phyloP scores from a whole-genome alignment of 2,113 vertebrate genomes.

The Phyllostomus hastatus region DNA sequence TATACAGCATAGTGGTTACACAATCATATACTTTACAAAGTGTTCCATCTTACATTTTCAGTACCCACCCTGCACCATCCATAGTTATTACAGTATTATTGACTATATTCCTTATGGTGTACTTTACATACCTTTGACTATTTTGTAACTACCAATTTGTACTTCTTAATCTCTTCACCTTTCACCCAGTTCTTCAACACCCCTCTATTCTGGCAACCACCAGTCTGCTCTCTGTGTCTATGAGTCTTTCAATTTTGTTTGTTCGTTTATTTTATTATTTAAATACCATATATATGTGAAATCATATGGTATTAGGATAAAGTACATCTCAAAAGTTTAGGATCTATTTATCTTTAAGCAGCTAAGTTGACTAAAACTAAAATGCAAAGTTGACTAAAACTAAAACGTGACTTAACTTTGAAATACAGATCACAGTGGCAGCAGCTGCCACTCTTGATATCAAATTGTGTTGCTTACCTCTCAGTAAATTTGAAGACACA shows the following conservation, averaged over 20 bases:
- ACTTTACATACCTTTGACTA: background rate
- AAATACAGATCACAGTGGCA: conserved; percentile 4
- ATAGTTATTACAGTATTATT: background rate
- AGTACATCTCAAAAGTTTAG: conserved; percentile 19
- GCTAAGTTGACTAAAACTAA: background rate
- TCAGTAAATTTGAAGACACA: background rate
- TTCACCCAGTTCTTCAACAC: background rate
- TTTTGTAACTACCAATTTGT: background rate
- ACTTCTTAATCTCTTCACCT: background rate
- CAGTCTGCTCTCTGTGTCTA: background rate
- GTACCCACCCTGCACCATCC: background rate
- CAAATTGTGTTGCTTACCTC: background rate
- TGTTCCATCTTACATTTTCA: background rate
- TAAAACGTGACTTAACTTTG: background rate
- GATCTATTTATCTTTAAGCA: conserved; percentile 10
- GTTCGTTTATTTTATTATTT: background rate
- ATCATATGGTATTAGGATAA: background rate
- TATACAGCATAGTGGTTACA: background rate
- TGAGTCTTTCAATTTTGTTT: background rate
- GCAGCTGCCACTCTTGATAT: background rate
- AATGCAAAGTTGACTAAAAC: background rate
- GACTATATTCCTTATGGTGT: background rate
- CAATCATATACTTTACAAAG: background rate
- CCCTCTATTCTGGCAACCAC: background rate
- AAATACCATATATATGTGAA: background rate